Base-by-base conservation (phyloP, 1,140 invertebrate species). In the Neotoxoptera formosana region DNA sequence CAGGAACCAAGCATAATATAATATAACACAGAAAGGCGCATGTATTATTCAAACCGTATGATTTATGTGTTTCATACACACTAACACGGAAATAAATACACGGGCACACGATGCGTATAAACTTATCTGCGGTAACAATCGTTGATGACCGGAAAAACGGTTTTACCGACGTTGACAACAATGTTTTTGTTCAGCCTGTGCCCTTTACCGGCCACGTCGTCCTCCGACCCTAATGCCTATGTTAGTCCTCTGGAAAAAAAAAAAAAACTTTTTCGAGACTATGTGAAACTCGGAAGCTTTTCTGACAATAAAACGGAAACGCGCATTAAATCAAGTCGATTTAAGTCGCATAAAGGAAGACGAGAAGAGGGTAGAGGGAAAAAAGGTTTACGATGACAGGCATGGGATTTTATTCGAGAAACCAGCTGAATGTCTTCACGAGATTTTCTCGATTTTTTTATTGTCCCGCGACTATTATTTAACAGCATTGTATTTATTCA, bases 141-240 rank as follows among this genome's bases (percentile, higher is more conserved):
- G 89, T 67, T 67, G 89, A 90, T 90, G 89, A 90, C 53, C 89
- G 89, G 89, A 67, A 90, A 90, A 90, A 90, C 89, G 56, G 89
- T 90, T 90, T 90, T 45, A 90, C 89, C 89, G 89, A 90, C 89
- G 89, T 90, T 90, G 89, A 90, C 89, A 67, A 90, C 89, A 56
- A 90, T 67, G 89, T 90, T 90, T 90, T 90, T 67, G 89, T 90
- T 67, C 60, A 36, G 56, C 89, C 88, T 53, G 48, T 56, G 48
- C 88, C 48, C 48, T 89, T 41, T 48, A 36, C 48, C 88, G 87
- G 34, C 47, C 87, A 36, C 9, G 87, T 53, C 47, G 7, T 21
- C 48, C 87, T 7, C 51, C 51, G 30, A 86, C 36, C 34, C 25
- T 90, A 56, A 56, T 23, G 11, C 34, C 53, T 17, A 14, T 45